These are phyloP conservation scores for Calosoma granatense DNA, from an alignment of 1,140 invertebrate species.

Conservation along the genomic window DNA sequence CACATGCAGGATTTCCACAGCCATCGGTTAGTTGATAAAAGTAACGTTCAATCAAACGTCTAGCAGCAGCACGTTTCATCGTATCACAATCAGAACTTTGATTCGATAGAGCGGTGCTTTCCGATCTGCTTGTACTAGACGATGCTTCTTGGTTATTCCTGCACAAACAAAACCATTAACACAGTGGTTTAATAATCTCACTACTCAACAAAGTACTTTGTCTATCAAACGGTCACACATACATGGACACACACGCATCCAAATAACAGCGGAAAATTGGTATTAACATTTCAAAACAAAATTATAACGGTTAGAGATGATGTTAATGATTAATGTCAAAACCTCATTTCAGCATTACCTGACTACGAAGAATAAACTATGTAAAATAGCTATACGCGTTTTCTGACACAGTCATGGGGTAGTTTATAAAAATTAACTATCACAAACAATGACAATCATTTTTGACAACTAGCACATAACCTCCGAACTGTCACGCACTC, in stretches of 20 bases:
- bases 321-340: too few species aligned
- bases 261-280: too few species aligned
- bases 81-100: slow-evolving; percentile 44
- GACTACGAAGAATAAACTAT: too few species aligned
- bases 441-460: slow-evolving; percentile 27
- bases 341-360: too few species aligned
- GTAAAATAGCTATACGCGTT: too few species aligned
- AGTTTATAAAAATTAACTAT: too few species aligned
- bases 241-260: not conserved
- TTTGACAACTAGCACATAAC: slow-evolving; percentile 26
- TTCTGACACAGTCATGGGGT: too few species aligned
- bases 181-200: slow-evolving; percentile 2
- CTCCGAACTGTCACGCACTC: slow-evolving; percentile 12
- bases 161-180: slow-evolving; percentile 10
- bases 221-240: too few species aligned
- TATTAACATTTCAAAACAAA: slow-evolving; percentile 4
- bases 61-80: slow-evolving; percentile 81
- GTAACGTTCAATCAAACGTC: slow-evolving; percentile 81
- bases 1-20: slow-evolving; percentile 75
- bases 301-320: slow-evolving; percentile 2
- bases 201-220: too few species aligned
- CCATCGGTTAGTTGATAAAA: slow-evolving; percentile 87
- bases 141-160: slow-evolving; percentile 32
- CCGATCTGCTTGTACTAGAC: slow-evolving; percentile 24
- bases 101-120: slow-evolving; percentile 11